Evolutionary conservation across 2,113 vertebrate genomes (phyloP), one percentile per base, ranked within the genome.

Genomic region (Brachypodius melanocephalos): DNA sequence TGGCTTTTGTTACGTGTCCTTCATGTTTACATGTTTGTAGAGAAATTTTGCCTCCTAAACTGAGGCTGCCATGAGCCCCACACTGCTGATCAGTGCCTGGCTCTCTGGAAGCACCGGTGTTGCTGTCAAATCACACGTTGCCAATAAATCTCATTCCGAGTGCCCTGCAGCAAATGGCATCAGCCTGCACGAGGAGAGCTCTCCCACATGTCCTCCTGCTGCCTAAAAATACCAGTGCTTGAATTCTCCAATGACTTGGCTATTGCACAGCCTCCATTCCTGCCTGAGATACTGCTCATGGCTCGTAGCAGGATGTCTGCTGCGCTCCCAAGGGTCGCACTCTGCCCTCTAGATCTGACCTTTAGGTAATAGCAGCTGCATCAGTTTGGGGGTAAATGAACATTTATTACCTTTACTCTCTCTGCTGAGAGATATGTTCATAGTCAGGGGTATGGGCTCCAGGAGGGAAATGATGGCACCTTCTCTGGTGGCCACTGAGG

Each of bases 91-190:
- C 38, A 2, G 45, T 61, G 52, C 67, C 14, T 17, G 72, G 74
- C 75, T 94, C 74, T 49, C 32, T 5, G 0, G 5, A 10, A 82
- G 79, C 1, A 0, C 79, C 3, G 22, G 55, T 83, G 76, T 86
- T 12, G 8, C 83, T 92, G 93, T 62, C 90, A 88, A 63, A 89
- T 92, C 74, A 42, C 90, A 95, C 14, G 0, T 66, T 26, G 15
- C 69, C 86, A n/a, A 93, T 93, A 93, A 90, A 93, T 86, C 90
- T 86, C 42, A 43, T 94, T 81, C 40, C 2, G 10, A 89, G 38
- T 93, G 92, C 96, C 95, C 94, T 96, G 90, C 90, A 92, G 95
- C 85, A 92, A 94, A 88, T 45, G 88, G 82, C 83, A 90, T 58
- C 85, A 93, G 92, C 58, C 85, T 95, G 75, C 94, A 81, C 36